Evolutionary conservation across 2,888 invertebrate species (phyloP), one percentile per base, ranked within the genome.

Genomic region (Cheilosia impressa): DNA sequence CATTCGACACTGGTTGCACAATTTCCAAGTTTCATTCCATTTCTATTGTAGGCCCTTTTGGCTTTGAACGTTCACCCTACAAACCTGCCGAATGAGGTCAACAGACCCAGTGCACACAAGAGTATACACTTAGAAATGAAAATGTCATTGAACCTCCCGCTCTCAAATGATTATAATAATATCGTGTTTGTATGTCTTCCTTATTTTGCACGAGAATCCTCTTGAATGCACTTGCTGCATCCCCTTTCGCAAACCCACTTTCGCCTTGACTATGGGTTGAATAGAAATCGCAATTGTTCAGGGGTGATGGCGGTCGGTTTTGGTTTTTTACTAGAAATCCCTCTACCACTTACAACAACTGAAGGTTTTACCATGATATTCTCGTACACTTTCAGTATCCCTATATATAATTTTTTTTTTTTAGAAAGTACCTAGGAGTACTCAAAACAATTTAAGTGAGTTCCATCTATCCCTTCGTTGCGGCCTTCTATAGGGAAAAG

Each of bases 391-490:
- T 22, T 19, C 43, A 19, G 34, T 24, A 4, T 22, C 7, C 13
- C 34, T 19, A 0, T 22, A 47, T 62, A 68, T n/a, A n/a, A n/a
- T 66, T 72, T 79, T 62, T 81, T 65, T 65, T 27, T 27, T 63
- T 41, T 76, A 27, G 53, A 76, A 81, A 76, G 65, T 71, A 76
- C 76, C 65, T 45, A 76, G n/a, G 58, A 82, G 81, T 71, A 69
- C 65, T 82, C 65, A 65, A 82, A 82, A 76, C 76, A 82, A 76
- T 76, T 66, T 66, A 71, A 82, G 72, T 82, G 66, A 72, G 55
- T 80, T 72, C 63, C 47, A 57, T 52, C 53, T 57, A 38, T 43
- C 41, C 45, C 53, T 41, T n/a, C 73, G 47, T 22, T 24, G 52
- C 52, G 13, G 43, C 7, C 38, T 24, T 13, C 31, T 31, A 63